Base-by-base conservation (phyloP, 2,888 invertebrate species). In the Diarsia dahlii region DNA sequence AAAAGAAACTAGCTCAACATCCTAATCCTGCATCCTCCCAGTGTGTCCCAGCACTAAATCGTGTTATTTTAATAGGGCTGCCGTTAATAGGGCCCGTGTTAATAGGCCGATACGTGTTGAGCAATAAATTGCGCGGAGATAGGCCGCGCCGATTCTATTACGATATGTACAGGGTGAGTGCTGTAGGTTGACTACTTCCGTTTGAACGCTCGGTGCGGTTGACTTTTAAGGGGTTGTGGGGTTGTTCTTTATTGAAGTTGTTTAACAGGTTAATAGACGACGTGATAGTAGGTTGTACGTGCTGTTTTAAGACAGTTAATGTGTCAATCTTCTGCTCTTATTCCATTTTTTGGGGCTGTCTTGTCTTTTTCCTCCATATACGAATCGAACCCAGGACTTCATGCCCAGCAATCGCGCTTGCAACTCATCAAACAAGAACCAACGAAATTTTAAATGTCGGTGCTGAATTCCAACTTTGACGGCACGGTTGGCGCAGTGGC, bases 131-230 rank as follows among this genome's bases (percentile, higher is more conserved):
- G 72, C 88, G 63, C 67, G 80, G 58, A 85, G 88, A 88, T 88
- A 85, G 87, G 83, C 83, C 65, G 74, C 63, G 66, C 82, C 80
- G 89, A 89, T 88, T 88, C 89, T 89, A 88, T 88, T 88, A 89
- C 84, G 89, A 89, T 89, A 88, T 88, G 83, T 89, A 67, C 75
- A 13, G 78, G 62, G 81, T 79, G 74, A 79, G 74, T 64, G 66
- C 18, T 83, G 28, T 85, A 78, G 64, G 13, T 13, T 0, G 67
- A 71, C 87, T 39, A 56, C 58, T 80, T 69, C 5, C 13, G 60
- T 56, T 74, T 0, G 20, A 52, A 18, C 74, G 56, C 74, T 64
- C 18, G 15, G 15, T 20, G 13, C 12, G 20, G 2, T 46, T 15
- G 0, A 20, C 23, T 52, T 39, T 10, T 6, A 15, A 15, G 10